Conservation (phyloP, 1,140 invertebrate species). For the Heliconius nattereri region DNA sequence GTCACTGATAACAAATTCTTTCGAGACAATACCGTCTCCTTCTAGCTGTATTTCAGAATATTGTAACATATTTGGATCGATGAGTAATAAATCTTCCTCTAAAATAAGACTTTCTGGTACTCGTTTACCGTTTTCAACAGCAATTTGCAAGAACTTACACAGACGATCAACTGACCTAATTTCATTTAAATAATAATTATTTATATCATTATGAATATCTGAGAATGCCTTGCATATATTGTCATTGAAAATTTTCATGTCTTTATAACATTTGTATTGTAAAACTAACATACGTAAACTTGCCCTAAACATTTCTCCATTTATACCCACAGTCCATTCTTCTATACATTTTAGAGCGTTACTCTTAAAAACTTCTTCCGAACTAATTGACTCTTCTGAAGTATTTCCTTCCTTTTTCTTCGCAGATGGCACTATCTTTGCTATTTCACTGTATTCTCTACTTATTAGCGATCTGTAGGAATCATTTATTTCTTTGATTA, state of each 20-base stretch:
- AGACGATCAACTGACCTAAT: conserved; percentile 80
- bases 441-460: conserved; percentile 65
- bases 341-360: conserved; percentile 73
- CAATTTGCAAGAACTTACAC: conserved; percentile 80
- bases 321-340: conserved; percentile 81
- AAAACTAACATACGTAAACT: conserved; percentile 70
- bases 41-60: conserved; percentile 48
- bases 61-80: conserved; percentile 71
- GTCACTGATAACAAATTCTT: conserved; percentile 49
- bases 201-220: conserved; percentile 73
- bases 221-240: conserved; percentile 71
- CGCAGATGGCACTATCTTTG: conserved; percentile 53
- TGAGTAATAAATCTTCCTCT: conserved; percentile 73
- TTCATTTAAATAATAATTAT: conserved; percentile 80
- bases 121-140: conserved; percentile 79
- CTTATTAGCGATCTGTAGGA: conserved; percentile 62
- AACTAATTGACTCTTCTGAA: conserved; percentile 56
- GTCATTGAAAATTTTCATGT: conserved; percentile 76
- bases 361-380: conserved; percentile 61
- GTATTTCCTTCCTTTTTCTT: conserved; percentile 63
- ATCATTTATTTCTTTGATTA: conserved; percentile 70
- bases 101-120: conserved; percentile 77
- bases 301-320: conserved; percentile 80
- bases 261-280: conserved; percentile 63
- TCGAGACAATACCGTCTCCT: conserved; percentile 33